Percentiles rank a stretch among this genome's conserved stretches.
phyloP scores from a whole-genome alignment of 1,140 invertebrate species.

The Littorina saxatilis region DNA sequence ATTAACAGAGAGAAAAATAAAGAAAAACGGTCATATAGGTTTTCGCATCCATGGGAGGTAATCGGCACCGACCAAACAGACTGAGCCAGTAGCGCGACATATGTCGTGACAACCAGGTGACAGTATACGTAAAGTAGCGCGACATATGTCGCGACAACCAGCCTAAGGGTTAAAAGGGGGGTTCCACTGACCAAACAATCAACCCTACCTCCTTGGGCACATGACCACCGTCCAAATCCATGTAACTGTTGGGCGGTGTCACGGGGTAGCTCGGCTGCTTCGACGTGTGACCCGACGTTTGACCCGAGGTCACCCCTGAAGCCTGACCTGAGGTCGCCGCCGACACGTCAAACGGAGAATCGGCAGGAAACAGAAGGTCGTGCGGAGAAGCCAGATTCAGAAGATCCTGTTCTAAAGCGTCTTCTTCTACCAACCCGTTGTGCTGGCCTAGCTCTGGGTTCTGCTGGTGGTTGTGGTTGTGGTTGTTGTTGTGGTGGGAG shows the following conservation, averaged over 20 bases:
- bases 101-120: no score
- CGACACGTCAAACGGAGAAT: conserved; percentile 36
- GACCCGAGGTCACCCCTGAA: conserved; percentile 37
- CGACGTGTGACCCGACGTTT: conserved; percentile 52
- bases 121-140: no score
- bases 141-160: no score
- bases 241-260: conserved; percentile 69
- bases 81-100: no score
- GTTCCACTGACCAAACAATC: no score
- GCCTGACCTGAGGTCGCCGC: conserved; percentile 29
- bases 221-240: conserved; percentile 55
- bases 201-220: conserved; percentile 44
- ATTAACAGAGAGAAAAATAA: no score
- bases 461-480: neutral
- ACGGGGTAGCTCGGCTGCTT: conserved; percentile 61
- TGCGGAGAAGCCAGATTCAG: conserved; percentile 24
- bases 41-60: no score
- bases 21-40: no score
- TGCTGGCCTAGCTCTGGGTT: neutral
- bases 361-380: conserved; percentile 26
- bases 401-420: conserved; percentile 26
- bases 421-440: conserved; percentile 3
- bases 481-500: neutral
- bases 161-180: no score
- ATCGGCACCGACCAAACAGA: no score